Conservation (phyloP, 2,888 invertebrate genomes). For the Drepana falcataria region DNA sequence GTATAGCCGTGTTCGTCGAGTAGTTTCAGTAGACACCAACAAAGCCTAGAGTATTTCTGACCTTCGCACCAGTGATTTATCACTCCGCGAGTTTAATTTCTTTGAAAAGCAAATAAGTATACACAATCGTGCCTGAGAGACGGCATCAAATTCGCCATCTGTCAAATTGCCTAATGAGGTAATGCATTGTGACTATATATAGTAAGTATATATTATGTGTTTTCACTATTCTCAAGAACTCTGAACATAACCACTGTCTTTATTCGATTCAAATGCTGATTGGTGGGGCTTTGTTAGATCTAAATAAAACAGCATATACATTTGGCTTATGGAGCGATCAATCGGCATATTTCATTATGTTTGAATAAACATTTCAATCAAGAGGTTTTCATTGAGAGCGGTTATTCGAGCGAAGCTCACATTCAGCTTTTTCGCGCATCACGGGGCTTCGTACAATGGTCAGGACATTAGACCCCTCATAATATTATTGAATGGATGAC, state of each 20-base stretch:
- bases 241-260: too few species aligned
- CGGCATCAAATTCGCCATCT: too few species aligned
- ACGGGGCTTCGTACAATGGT: constrained; percentile 59
- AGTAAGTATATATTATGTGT: not conserved
- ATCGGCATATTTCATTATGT: constrained; percentile 57
- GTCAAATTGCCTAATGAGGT: too few species aligned
- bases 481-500: constrained; percentile 17
- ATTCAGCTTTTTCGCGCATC: constrained; percentile 65
- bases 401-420: constrained; percentile 54
- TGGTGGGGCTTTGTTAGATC: not conserved
- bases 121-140: too few species aligned
- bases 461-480: constrained; percentile 49
- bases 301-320: constrained; percentile 13
- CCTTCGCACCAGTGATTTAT: too few species aligned
- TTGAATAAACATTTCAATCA: constrained; percentile 70
- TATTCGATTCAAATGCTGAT: not conserved
- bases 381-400: constrained; percentile 59
- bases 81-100: too few species aligned
- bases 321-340: constrained; percentile 33
- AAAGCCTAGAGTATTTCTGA: too few species aligned
- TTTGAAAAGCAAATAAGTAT: too few species aligned
- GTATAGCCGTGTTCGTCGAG: too few species aligned
- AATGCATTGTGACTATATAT: constrained; percentile 4
- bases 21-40: too few species aligned
- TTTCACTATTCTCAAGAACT: too few species aligned